Conservation (phyloP, 1,140 invertebrate species). For the Carposina sasakii region DNA sequence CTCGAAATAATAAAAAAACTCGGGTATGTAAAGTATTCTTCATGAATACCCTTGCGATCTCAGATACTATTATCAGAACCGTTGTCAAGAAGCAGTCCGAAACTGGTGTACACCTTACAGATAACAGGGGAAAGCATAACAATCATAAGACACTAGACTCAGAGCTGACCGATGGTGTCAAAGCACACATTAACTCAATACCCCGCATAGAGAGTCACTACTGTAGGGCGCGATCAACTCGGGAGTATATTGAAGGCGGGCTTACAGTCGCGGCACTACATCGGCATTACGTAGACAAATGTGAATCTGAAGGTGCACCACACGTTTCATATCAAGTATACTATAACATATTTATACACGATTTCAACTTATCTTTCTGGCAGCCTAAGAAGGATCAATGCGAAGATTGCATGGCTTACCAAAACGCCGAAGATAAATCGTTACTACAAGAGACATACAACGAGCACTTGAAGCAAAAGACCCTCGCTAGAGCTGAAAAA, state of each 20-base stretch:
- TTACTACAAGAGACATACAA: conserved; percentile 17
- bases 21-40: not conserved
- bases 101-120: conserved; percentile 16
- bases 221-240: conserved; percentile 24
- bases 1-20: too few relatives aligned
- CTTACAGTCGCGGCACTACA: conserved; percentile 32
- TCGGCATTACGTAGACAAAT: conserved; percentile 32
- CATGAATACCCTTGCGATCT: not conserved
- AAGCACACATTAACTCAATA: conserved; percentile 35
- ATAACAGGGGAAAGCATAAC: conserved; percentile 1
- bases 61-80: conserved; percentile 18
- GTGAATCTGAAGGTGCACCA: conserved; percentile 15
- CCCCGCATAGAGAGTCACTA: conserved; percentile 42
- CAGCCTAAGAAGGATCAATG: conserved; percentile 58
- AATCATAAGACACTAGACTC: not conserved
- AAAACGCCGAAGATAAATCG: conserved; percentile 33
- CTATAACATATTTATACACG: conserved; percentile 36
- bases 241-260: conserved; percentile 45
- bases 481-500: conserved; percentile 19
- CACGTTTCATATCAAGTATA: conserved; percentile 31
- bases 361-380: conserved; percentile 49
- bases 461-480: conserved; percentile 24
- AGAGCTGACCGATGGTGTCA: conserved; percentile 11
- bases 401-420: conserved; percentile 39
- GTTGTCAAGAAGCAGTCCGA: conserved; percentile 23